These are phyloP conservation scores for Capromys pilorides DNA, from an alignment of 2,797 vertebrate genomes.

Conservation along the genomic window DNA sequence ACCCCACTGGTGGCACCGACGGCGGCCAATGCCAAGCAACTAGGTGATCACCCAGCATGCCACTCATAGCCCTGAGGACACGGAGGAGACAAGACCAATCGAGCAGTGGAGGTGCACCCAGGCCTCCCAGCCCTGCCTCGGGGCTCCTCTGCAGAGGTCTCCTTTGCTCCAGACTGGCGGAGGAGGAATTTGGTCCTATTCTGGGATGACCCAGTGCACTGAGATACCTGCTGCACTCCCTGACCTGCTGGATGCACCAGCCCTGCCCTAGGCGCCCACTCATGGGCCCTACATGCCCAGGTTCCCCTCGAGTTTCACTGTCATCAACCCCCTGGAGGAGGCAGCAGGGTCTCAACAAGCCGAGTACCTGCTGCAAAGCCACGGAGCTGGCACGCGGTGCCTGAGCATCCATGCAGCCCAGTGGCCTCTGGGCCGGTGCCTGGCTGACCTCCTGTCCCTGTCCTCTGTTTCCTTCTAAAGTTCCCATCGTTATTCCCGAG, in stretches of 20 bases:
- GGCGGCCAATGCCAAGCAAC: not conserved
- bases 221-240: not conserved
- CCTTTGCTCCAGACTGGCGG: not conserved
- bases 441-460: not conserved
- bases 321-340: not conserved
- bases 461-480: not conserved
- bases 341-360: not conserved
- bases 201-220: not conserved
- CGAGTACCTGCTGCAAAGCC: not conserved
- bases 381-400: not conserved
- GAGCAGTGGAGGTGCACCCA: fast-evolving
- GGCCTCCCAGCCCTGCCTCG: not conserved
- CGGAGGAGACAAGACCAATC: fast-evolving
- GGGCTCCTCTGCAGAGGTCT: not conserved
- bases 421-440: not conserved
- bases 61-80: not conserved
- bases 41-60: fast-evolving
- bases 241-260: not conserved
- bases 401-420: not conserved
- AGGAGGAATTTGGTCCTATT: not conserved
- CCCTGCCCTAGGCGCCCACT: not conserved
- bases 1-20: not conserved
- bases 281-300: not conserved
- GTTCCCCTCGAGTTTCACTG: not conserved
- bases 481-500: too few relatives aligned